Evolutionary conservation across 2,888 invertebrate genomes (phyloP).

Genomic region (Perizoma affinitatum): DNA sequence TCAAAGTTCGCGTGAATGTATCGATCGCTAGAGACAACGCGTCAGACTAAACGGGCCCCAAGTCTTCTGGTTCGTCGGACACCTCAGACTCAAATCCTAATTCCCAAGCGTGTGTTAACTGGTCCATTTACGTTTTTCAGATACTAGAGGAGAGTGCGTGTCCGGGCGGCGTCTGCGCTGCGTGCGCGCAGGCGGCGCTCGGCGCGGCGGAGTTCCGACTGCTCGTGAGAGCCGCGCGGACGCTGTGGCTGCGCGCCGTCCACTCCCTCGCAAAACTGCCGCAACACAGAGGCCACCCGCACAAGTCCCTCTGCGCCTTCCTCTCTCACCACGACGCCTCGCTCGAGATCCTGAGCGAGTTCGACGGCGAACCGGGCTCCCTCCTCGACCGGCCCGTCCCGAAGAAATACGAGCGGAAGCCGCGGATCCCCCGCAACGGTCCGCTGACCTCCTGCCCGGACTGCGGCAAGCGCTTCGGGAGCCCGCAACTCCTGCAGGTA

Average conservation of each 20-base stretch:
- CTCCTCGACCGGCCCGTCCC: constrained; percentile 30
- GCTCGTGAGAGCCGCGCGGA: constrained; percentile 58
- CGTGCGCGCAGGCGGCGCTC: constrained; percentile 61
- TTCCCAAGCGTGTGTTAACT: too few species aligned
- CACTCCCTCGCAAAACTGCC: constrained; percentile 40
- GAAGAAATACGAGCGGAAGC: constrained; percentile 49
- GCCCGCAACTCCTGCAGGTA: constrained; percentile 61
- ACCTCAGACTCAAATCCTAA: too few species aligned
- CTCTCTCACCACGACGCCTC: constrained; percentile 55
- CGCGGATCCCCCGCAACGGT: constrained; percentile 51
- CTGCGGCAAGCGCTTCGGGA: constrained; percentile 64
- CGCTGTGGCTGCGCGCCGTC: constrained; percentile 60
- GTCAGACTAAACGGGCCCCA: too few species aligned
- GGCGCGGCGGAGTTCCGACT: constrained; percentile 65
- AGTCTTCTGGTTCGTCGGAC: too few species aligned
- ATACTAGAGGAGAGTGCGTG: constrained; percentile 57
- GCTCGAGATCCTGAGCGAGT: constrained; percentile 57
- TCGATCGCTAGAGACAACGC: too few species aligned
- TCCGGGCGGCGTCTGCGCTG: constrained; percentile 62
- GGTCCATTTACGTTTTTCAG: constrained; percentile 52
- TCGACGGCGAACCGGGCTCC: constrained; percentile 45
- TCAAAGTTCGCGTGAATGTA: too few species aligned
- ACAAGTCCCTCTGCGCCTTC: constrained; percentile 61
- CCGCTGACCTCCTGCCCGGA: constrained; percentile 62
- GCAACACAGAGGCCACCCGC: constrained; percentile 27